A percentile compares a stretch with the other conserved stretches of the same genome.
phyloP scores from a whole-genome alignment of 92 coral and sea anemone genomes.

The Heteractis magnifica region DNA sequence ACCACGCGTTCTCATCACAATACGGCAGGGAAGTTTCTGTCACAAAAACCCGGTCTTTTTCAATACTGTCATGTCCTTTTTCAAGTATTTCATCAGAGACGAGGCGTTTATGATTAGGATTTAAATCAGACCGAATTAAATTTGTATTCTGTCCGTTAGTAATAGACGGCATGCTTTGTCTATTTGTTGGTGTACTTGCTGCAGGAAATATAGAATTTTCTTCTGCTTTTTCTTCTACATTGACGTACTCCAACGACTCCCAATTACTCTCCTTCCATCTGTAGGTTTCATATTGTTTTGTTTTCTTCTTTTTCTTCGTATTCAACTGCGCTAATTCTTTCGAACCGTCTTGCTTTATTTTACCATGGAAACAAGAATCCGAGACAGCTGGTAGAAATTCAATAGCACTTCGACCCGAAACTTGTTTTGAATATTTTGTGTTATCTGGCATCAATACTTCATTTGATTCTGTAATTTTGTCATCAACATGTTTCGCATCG shows the following conservation, averaged over 20 bases:
- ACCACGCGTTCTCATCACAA: conserved; percentile 16
- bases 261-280: conserved; percentile 54
- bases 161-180: background rate
- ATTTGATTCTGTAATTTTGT: conserved; percentile 15
- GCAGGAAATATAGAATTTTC: background rate
- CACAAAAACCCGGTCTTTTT: conserved; percentile 19
- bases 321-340: conserved; percentile 31
- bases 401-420: conserved; percentile 31
- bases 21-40: conserved; percentile 11
- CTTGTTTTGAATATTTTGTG: conserved; percentile 5
- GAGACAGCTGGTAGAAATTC: conserved; percentile 54
- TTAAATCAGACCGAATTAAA: background rate
- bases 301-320: conserved; percentile 35
- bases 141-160: conserved; percentile 8
- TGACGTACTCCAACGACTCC: conserved; percentile 2
- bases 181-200: background rate
- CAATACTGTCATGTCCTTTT: background rate
- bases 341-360: conserved; percentile 39
- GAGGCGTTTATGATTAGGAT: background rate
- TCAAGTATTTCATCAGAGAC: background rate
- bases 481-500: conserved; percentile 3
- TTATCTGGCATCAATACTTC: background rate
- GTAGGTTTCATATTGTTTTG: conserved; percentile 37
- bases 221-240: conserved; percentile 13
- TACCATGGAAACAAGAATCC: conserved; percentile 63